A percentile compares a stretch with the other conserved stretches of the same genome.
Evolutionary conservation across 1,140 invertebrate species (phyloP).

Genomic region (Drosophila tropicalis): DNA sequence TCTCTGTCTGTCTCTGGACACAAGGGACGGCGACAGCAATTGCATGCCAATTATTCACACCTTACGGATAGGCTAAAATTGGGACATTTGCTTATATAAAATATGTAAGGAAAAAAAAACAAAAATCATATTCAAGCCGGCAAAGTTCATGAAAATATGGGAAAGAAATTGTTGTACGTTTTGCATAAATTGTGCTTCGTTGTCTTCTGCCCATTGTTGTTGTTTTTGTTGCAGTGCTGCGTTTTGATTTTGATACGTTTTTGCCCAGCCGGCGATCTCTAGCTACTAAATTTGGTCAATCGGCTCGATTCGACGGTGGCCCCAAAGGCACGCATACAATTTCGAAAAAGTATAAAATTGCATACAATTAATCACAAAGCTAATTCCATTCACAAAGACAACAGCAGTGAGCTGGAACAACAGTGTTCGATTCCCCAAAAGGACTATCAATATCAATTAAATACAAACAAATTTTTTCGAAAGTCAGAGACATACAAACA

Average conservation of each 20-base stretch:
- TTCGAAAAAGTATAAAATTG: slow-evolving; percentile 79
- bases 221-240: slow-evolving; percentile 53
- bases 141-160: slow-evolving; percentile 75
- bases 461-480: slow-evolving; percentile 14
- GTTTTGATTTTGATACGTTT: slow-evolving; percentile 47
- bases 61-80: slow-evolving; percentile 66
- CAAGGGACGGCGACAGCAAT: background rate
- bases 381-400: slow-evolving; percentile 77
- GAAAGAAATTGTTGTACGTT: slow-evolving; percentile 73
- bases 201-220: slow-evolving; percentile 29
- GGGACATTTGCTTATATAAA: slow-evolving; percentile 79
- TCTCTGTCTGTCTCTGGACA: background rate
- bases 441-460: slow-evolving; percentile 55
- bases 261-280: slow-evolving; percentile 66
- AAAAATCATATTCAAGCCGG: slow-evolving; percentile 69
- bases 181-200: slow-evolving; percentile 74
- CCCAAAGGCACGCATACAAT: slow-evolving; percentile 43
- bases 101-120: slow-evolving; percentile 39
- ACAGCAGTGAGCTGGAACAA: slow-evolving; percentile 62
- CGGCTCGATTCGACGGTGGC: slow-evolving; percentile 12
- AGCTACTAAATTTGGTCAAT: slow-evolving; percentile 70
- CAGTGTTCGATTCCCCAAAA: slow-evolving; percentile 46
- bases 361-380: slow-evolving; percentile 83
- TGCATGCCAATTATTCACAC: slow-evolving; percentile 69
- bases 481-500: background rate